These are phyloP conservation scores for Drosophila mercatorum DNA, from an alignment of 2,888 invertebrate species.

Conservation along the genomic window DNA sequence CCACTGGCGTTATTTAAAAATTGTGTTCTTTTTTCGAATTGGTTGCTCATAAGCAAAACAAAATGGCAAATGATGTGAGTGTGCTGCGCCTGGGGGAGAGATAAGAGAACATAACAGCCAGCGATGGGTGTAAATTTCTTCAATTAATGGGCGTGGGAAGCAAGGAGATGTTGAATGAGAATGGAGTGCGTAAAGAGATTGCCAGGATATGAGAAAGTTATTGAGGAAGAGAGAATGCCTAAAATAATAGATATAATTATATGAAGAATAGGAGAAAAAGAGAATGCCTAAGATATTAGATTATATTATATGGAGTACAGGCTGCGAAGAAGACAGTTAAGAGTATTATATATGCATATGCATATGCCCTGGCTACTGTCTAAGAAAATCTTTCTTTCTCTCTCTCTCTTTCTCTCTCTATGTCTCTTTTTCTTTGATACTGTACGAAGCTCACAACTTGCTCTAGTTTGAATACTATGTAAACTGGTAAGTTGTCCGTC, in stretches of 20 bases:
- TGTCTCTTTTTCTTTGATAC: not conserved
- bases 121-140: constrained; percentile 15
- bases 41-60: constrained; percentile 38
- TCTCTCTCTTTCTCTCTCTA: no score
- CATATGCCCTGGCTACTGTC: no score
- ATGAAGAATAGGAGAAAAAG: no score
- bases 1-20: constrained; percentile 54
- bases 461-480: no score
- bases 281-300: no score
- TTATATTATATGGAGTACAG: no score
- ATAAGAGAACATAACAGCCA: not conserved
- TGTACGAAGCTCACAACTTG: no score
- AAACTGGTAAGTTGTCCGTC: not conserved
- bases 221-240: not conserved
- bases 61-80: not conserved
- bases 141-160: not conserved
- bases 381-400: no score
- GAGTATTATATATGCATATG: no score
- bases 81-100: not conserved
- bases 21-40: constrained; percentile 56
- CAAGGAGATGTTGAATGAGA: not conserved
- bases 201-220: not conserved
- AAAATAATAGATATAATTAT: not conserved
- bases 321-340: no score
- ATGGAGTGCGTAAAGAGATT: constrained; percentile 8